These are phyloP conservation scores for Troides aeacus DNA, from an alignment of 2,888 invertebrate species.

Conservation along the genomic window DNA sequence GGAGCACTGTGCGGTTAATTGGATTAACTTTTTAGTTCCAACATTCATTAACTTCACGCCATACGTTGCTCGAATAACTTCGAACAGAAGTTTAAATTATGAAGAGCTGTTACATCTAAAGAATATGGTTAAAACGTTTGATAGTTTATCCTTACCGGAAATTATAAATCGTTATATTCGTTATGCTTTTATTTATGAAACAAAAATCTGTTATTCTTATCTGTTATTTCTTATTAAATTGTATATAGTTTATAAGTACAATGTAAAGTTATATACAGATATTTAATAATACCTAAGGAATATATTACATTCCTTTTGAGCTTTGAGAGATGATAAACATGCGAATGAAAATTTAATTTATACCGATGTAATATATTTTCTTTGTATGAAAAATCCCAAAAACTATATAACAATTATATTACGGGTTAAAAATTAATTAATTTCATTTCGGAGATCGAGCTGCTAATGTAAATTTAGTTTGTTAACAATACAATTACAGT, in stretches of 20 bases:
- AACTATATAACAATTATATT: conserved; percentile 9
- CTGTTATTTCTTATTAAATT: no score
- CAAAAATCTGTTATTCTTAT: no score
- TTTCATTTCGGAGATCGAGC: background rate
- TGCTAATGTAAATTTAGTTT: background rate
- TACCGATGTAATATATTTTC: conserved; percentile 13
- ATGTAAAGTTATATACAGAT: no score
- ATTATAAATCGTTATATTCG: no score
- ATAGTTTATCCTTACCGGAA: no score
- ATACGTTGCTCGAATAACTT: background rate
- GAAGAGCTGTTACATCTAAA: background rate
- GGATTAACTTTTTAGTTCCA: conserved; percentile 23
- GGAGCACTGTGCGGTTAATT: conserved; percentile 24
- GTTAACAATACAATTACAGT: background rate
- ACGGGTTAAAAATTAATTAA: background rate
- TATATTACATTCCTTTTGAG: no score
- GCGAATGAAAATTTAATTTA: conserved; percentile 16
- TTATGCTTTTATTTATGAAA: no score
- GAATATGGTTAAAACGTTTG: no score
- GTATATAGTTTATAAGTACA: no score
- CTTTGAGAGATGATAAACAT: conserved; percentile 10
- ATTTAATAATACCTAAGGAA: no score
- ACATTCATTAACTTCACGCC: background rate
- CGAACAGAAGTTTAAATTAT: background rate
- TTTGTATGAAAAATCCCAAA: conserved; percentile 1